These are phyloP conservation scores for Ichneumoninae sp. DNA, from an alignment of 2,888 invertebrate species.

Conservation along the genomic window DNA sequence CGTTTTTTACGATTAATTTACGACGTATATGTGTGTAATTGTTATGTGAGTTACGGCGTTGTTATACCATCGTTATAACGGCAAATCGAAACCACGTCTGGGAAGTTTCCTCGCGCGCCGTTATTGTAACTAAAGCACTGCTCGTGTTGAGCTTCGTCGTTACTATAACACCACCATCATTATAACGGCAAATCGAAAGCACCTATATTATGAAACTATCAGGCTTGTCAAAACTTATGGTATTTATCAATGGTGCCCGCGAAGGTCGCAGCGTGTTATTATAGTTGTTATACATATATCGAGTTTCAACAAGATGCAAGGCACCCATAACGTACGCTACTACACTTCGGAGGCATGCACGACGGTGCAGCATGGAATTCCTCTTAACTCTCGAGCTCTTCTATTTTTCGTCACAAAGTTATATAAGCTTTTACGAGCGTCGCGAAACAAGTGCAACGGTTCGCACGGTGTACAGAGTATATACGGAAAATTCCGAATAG, in stretches of 20 bases:
- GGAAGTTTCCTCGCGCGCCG: too few relatives aligned
- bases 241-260: not conserved
- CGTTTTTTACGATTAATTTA: too few relatives aligned
- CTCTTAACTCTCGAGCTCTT: constrained; percentile 35
- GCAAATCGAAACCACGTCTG: too few relatives aligned
- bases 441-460: constrained; percentile 37
- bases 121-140: too few relatives aligned
- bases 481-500: constrained; percentile 19
- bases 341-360: constrained; percentile 3
- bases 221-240: too few relatives aligned
- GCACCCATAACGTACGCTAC: not conserved
- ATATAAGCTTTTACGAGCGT: constrained; percentile 44
- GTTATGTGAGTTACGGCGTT: too few relatives aligned
- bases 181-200: too few relatives aligned
- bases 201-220: too few relatives aligned
- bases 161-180: too few relatives aligned
- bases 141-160: too few relatives aligned
- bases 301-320: constrained; percentile 9
- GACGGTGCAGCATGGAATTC: constrained; percentile 23
- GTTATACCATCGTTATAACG: too few relatives aligned
- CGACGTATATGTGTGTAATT: too few relatives aligned
- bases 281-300: not conserved
- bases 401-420: constrained; percentile 46
- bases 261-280: not conserved
- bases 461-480: constrained; percentile 41